Evolutionary conservation across 2,797 vertebrate species (phyloP), one percentile per base, ranked within the genome.

Genomic region (Microchirus variegatus): DNA sequence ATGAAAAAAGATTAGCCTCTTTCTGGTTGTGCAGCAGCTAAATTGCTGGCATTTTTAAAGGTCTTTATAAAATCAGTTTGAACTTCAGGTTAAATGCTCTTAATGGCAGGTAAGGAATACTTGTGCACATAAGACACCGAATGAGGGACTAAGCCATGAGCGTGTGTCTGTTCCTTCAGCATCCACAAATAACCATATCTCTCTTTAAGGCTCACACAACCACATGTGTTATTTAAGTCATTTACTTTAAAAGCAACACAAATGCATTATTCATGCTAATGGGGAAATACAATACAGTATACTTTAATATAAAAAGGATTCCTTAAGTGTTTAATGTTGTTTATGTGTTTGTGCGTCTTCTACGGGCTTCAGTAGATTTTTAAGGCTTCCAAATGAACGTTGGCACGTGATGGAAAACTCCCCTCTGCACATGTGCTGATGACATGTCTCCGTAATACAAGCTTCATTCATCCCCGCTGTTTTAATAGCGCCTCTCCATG

Each of bases 381-480:
- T 68, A 55, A 22, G 19, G 45, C 17, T 42, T 62, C 47, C 45
- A 55, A 12, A 78, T 68, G 14, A 63, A 63, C 57, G 58, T 10
- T 15, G 42, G 66, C 73, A 75, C 68, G 50, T 63, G 43, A 67
- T 73, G 42, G 63, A 61, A 56, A 22, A 22, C 65, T 65, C 53
- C 48, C 45, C 73, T 61, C 56, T 67, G 82, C 78, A 80, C 85
- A 68, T 82, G 65, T 68, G 83, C 85, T 92, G 91, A 93, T 90
- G 92, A 91, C 91, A 91, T 80, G 83, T 84, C 76, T 73, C 75
- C 53, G 91, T 89, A 92, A 91, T 60, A 88, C 72, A 64, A 70
- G 63, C 77, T 73, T 67, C 35, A 36, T 80, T 86, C 71, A 77
- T 77, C 75, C 75, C 68, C 42, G 18, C 80, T 77, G 77, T 78